Evolutionary conservation across 2,113 vertebrate species (phyloP).

Genomic region (Naja naja): DNA sequence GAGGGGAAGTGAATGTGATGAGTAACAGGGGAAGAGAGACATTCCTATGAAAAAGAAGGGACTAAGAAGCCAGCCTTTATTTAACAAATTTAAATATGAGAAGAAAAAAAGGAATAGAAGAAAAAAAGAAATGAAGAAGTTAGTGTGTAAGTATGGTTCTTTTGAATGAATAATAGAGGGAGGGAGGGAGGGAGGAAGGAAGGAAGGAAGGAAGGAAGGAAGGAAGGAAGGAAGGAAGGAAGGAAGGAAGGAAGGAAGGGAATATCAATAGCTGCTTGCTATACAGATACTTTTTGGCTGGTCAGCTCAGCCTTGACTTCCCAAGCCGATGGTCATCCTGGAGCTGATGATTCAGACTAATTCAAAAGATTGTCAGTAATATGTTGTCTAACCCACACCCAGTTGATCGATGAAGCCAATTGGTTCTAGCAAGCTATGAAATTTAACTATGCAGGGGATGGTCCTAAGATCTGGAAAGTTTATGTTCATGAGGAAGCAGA

Average conservation of each 20-base stretch:
- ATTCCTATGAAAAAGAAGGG: neutral
- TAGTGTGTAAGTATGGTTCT: neutral
- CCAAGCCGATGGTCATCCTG: neutral
- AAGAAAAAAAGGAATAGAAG: neutral
- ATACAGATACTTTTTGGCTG: neutral
- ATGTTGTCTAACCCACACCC: neutral
- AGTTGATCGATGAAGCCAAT: neutral
- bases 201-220: neutral
- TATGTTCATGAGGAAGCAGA: neutral
- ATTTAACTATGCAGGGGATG: neutral
- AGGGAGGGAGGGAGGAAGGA: neutral
- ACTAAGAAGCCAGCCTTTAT: neutral
- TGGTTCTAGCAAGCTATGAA: neutral
- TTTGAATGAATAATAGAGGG: neutral
- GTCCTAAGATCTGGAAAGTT: neutral
- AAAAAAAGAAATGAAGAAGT: neutral
- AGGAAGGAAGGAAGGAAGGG: too few relatives aligned
- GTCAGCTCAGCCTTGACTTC: neutral
- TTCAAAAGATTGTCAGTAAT: neutral
- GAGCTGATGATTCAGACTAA: neutral
- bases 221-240: neutral
- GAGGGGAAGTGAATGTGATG: neutral
- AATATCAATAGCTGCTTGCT: neutral
- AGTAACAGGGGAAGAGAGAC: neutral
- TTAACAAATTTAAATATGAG: neutral